Conservation (phyloP, 2,888 invertebrate species). For the Parnassius glacialis region DNA sequence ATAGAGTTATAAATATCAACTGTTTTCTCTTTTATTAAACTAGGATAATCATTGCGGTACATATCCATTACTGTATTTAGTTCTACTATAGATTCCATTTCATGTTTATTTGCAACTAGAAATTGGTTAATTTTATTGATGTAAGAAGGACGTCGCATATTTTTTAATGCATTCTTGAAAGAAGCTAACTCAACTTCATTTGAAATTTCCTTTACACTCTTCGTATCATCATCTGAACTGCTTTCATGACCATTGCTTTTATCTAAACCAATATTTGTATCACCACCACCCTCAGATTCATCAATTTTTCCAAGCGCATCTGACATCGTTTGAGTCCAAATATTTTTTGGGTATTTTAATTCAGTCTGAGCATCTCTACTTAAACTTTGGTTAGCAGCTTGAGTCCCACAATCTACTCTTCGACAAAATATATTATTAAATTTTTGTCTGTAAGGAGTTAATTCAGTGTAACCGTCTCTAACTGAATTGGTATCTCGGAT, state of each 20-base stretch:
- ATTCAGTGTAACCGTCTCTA: conserved; percentile 85
- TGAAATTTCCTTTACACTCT: conserved; percentile 35
- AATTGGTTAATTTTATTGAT: conserved; percentile 58
- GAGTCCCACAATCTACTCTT: conserved; percentile 80
- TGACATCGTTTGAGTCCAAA: conserved; percentile 84
- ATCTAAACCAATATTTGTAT: conserved; percentile 38
- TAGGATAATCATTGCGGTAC: conserved; percentile 82
- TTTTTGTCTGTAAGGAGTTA: conserved; percentile 79
- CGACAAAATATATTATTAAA: conserved; percentile 79
- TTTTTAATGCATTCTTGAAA: conserved; percentile 52
- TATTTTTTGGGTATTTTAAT: conserved; percentile 84
- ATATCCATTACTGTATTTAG: conserved; percentile 80
- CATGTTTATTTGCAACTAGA: conserved; percentile 42
- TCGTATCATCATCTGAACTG: conserved; percentile 51
- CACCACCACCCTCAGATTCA: conserved; percentile 52
- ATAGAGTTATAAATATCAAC: conserved; percentile 57
- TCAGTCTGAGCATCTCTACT: conserved; percentile 83
- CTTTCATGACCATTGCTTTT: conserved; percentile 37
- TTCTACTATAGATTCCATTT: conserved; percentile 63
- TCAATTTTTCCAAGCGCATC: conserved; percentile 52
- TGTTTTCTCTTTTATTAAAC: conserved; percentile 61
- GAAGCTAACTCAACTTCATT: conserved; percentile 55
- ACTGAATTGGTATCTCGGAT: conserved; percentile 79
- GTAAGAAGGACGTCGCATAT: conserved; percentile 65
- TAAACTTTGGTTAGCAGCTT: conserved; percentile 76